Conservation (phyloP, 2,797 vertebrate genomes). For the Centroberyx gerrardi region DNA sequence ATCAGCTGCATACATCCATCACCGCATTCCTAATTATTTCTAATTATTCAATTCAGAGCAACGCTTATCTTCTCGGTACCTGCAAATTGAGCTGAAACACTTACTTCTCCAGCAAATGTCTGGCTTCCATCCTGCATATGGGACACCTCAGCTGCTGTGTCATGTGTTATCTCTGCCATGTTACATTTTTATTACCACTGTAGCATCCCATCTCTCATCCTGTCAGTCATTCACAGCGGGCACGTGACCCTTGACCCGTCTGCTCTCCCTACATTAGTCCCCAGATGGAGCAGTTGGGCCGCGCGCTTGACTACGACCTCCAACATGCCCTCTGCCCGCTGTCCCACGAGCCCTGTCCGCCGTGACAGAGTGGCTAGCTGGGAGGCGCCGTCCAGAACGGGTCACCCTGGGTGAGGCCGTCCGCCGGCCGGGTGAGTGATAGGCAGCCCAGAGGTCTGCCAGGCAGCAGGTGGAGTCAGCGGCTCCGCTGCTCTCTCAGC, state of each 20-base stretch:
- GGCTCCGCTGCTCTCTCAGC: conserved; percentile 56
- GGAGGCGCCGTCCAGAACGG: conserved; percentile 52
- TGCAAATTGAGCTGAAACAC: neutral
- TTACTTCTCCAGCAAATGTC: too few species aligned
- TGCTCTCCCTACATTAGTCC: neutral
- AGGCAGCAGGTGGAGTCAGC: conserved; percentile 63
- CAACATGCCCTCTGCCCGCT: conserved; percentile 37
- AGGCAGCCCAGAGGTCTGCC: conserved; percentile 56
- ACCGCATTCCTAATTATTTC: conserved; percentile 28
- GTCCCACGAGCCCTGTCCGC: conserved; percentile 53
- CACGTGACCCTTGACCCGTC: conserved; percentile 38
- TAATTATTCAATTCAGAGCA: neutral
- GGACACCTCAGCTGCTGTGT: neutral
- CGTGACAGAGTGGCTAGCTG: conserved; percentile 68
- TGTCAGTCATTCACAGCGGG: conserved; percentile 32
- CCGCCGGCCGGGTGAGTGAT: conserved; percentile 64
- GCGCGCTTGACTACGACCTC: conserved; percentile 45
- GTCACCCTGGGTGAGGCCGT: conserved; percentile 43
- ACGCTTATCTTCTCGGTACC: neutral
- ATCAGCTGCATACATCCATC: conserved; percentile 47
- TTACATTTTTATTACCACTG: conserved; percentile 12
- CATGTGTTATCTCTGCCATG: neutral
- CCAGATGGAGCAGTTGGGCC: conserved; percentile 56
- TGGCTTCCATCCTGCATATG: too few species aligned
- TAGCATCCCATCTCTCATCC: conserved; percentile 3